Percentiles rank a stretch among this genome's conserved stretches.
phyloP scores from a whole-genome alignment of 1,140 invertebrate genomes.

The Lepidurus packardi region DNA sequence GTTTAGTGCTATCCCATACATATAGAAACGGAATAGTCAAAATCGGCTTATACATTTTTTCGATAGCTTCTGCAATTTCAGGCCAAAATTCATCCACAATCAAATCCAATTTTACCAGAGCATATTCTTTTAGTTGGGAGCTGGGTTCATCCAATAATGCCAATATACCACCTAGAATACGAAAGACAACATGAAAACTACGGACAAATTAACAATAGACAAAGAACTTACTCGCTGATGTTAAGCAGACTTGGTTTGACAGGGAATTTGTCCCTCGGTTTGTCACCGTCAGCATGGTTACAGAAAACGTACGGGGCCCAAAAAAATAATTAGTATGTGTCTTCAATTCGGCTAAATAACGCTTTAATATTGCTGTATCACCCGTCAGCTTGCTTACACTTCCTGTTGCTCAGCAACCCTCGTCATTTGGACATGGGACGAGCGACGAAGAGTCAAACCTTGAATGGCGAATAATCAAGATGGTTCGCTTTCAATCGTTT shows the following conservation, averaged over 20 bases:
- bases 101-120: conserved; percentile 78
- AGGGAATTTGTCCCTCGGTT: neutral
- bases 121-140: conserved; percentile 87
- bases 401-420: neutral
- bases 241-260: neutral
- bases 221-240: neutral
- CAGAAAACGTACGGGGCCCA: neutral
- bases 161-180: conserved; percentile 79
- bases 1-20: neutral
- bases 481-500: too few relatives aligned
- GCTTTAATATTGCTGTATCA: neutral
- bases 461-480: too few relatives aligned
- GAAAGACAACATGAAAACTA: neutral
- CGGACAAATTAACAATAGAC: neutral
- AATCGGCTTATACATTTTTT: conserved; percentile 71
- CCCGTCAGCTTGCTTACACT: neutral
- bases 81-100: conserved; percentile 98
- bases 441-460: too few relatives aligned
- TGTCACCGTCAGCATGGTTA: neutral
- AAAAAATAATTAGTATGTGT: neutral
- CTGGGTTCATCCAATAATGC: conserved; percentile 90
- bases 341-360: neutral
- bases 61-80: conserved; percentile 95
- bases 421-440: too few relatives aligned
- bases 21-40: neutral